Conservation (phyloP, 2,888 invertebrate species). For the Rhagophthalmus giganteus region DNA sequence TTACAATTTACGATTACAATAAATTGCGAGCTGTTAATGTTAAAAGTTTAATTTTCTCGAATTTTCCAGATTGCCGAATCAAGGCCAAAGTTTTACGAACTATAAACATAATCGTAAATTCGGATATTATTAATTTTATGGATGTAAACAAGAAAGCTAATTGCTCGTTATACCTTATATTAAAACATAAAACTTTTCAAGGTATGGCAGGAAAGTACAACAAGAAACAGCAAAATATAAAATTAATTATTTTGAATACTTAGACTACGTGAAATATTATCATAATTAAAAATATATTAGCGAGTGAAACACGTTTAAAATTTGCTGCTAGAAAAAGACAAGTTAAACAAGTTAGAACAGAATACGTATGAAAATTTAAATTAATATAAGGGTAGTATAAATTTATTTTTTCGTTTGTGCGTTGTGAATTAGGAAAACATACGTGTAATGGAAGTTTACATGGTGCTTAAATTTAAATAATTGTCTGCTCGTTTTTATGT, state of each 20-base stretch:
- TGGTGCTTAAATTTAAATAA: too few species aligned
- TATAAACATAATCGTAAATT: slow-evolving; percentile 27
- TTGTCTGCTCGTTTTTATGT: too few species aligned
- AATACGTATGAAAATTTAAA: too few species aligned
- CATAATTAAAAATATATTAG: neutral
- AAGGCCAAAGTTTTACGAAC: slow-evolving; percentile 23
- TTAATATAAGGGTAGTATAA: too few species aligned
- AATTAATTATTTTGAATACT: neutral
- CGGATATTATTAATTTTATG: slow-evolving; percentile 28
- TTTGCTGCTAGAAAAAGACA: neutral
- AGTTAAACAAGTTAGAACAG: too few species aligned
- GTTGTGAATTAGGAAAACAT: too few species aligned
- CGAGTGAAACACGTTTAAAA: neutral
- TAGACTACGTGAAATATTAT: neutral
- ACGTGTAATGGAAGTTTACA: too few species aligned
- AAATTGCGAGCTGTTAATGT: slow-evolving; percentile 21
- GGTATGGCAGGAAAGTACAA: neutral
- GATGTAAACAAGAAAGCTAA: slow-evolving; percentile 27
- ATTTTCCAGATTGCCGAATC: slow-evolving; percentile 15
- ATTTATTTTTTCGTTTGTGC: too few species aligned
- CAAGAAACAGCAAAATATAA: neutral
- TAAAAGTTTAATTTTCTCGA: slow-evolving; percentile 13
- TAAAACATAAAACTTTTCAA: slow-evolving; percentile 7
- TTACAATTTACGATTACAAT: slow-evolving; percentile 19
- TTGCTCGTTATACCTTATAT: slow-evolving; percentile 18